Evolutionary conservation across 2,888 invertebrate genomes (phyloP).

Genomic region (Ernsta delagoae): DNA sequence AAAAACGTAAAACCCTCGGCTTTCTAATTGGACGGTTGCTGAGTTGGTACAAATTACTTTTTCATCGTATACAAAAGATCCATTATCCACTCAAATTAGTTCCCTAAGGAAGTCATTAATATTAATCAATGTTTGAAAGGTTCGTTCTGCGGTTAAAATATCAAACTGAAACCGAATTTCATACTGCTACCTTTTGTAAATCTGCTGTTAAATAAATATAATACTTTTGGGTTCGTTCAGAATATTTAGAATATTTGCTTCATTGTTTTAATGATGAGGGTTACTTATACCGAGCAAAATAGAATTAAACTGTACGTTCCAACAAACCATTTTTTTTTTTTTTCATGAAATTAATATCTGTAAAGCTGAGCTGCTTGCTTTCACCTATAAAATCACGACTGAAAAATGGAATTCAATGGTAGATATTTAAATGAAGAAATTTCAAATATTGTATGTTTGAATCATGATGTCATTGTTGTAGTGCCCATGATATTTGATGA

Average conservation of each 20-base stretch:
- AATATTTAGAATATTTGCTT: background rate
- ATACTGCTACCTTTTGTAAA: slow-evolving; percentile 5
- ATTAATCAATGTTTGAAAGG: slow-evolving; percentile 78
- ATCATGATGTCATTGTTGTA: no score
- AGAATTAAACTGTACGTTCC: no score
- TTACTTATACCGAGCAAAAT: background rate
- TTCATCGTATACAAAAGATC: slow-evolving; percentile 77
- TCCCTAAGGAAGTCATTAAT: slow-evolving; percentile 77
- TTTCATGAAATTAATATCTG: no score
- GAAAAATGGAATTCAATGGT: no score
- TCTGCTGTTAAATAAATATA: background rate
- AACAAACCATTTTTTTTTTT: background rate
- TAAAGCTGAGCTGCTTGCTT: no score
- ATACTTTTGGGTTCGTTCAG: background rate
- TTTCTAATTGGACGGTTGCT: slow-evolving; percentile 66
- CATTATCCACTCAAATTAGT: slow-evolving; percentile 82
- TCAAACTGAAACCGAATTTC: slow-evolving; percentile 40
- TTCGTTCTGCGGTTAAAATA: slow-evolving; percentile 44
- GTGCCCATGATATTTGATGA: no score
- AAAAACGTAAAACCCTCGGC: slow-evolving; percentile 58
- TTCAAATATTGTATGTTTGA: no score
- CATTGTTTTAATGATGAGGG: background rate
- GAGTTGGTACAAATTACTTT: slow-evolving; percentile 73
- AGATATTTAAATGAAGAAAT: no score
- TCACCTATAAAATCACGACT: no score